Percentiles rank a stretch among this genome's conserved stretches.
phyloP scores from a whole-genome alignment of 1,140 invertebrate species.

The Acyrthosiphon pisum region DNA sequence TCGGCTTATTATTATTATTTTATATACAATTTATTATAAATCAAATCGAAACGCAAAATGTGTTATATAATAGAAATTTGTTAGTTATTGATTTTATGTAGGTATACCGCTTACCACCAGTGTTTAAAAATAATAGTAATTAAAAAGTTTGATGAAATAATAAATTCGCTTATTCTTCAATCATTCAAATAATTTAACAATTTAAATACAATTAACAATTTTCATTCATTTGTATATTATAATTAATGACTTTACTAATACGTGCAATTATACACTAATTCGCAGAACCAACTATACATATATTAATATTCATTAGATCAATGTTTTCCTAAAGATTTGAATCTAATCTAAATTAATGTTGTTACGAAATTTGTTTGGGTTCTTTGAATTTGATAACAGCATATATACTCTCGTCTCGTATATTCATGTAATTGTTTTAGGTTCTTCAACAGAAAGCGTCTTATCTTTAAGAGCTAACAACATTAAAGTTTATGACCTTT shows the following conservation, averaged over 20 bases:
- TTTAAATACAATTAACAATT: not conserved
- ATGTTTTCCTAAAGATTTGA: slow-evolving; percentile 12
- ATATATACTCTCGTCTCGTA: slow-evolving; percentile 27
- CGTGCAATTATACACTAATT: not conserved
- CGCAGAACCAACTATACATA: not conserved
- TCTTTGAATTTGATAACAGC: slow-evolving; percentile 40
- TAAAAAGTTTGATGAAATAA: not conserved
- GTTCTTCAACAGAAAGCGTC: slow-evolving; percentile 34
- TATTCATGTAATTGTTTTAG: slow-evolving; percentile 28
- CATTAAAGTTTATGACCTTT: slow-evolving; percentile 42
- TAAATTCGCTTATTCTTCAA: not conserved
- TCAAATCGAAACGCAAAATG: not conserved
- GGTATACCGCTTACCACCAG: not conserved
- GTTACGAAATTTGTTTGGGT: slow-evolving; percentile 40
- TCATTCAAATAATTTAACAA: not conserved
- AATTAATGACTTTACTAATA: slow-evolving; percentile 19
- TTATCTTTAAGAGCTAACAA: slow-evolving; percentile 34
- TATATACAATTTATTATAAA: not conserved
- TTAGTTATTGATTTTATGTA: not conserved
- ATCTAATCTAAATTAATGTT: slow-evolving; percentile 49
- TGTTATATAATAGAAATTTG: not conserved
- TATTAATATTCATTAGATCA: slow-evolving; percentile 20
- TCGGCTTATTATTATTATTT: not conserved
- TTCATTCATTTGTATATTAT: not conserved
- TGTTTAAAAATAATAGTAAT: not conserved